These are phyloP conservation scores for Drosophila watanabei DNA, from an alignment of 1,140 invertebrate genomes.

Conservation along the genomic window DNA sequence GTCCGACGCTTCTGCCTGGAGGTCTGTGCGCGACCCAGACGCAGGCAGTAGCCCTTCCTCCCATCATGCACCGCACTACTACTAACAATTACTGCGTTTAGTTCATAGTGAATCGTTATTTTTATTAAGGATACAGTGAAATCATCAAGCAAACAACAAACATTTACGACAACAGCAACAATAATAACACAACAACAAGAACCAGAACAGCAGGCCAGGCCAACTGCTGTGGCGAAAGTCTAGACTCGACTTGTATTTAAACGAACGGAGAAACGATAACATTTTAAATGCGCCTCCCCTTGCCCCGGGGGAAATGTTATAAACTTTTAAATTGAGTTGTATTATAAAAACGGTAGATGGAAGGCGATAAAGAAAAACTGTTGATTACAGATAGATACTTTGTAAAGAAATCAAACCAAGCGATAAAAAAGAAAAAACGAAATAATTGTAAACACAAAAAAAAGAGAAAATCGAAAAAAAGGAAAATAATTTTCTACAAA, in stretches of 20 bases:
- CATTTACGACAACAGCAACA: constrained; percentile 18
- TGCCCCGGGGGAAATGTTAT: constrained; percentile 54
- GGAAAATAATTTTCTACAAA: constrained; percentile 70
- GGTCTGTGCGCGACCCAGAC: constrained; percentile 54
- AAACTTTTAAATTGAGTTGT: constrained; percentile 79
- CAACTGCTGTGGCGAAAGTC: constrained; percentile 28
- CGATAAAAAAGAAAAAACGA: constrained; percentile 12
- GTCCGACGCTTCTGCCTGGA: constrained; percentile 58
- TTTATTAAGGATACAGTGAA: constrained; percentile 74
- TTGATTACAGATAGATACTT: constrained; percentile 37
- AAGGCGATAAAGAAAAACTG: constrained; percentile 23
- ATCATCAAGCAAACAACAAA: constrained; percentile 26
- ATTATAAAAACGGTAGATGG: constrained; percentile 57
- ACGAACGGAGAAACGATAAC: constrained; percentile 60
- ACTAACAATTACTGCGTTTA: constrained; percentile 66
- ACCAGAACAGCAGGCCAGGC: constrained; percentile 32
- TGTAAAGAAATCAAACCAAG: constrained; percentile 56
- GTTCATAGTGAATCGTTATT: constrained; percentile 69
- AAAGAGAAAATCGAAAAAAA: constrained; percentile 60
- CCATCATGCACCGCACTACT: constrained; percentile 22
- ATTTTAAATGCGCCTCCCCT: constrained; percentile 67
- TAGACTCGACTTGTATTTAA: constrained; percentile 63
- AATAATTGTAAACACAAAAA: constrained; percentile 40
- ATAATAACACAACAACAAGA: constrained; percentile 22
- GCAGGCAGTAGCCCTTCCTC: constrained; percentile 22